These are phyloP conservation scores for Lithosia quadra DNA, from an alignment of 2,888 invertebrate genomes.

Conservation along the genomic window DNA sequence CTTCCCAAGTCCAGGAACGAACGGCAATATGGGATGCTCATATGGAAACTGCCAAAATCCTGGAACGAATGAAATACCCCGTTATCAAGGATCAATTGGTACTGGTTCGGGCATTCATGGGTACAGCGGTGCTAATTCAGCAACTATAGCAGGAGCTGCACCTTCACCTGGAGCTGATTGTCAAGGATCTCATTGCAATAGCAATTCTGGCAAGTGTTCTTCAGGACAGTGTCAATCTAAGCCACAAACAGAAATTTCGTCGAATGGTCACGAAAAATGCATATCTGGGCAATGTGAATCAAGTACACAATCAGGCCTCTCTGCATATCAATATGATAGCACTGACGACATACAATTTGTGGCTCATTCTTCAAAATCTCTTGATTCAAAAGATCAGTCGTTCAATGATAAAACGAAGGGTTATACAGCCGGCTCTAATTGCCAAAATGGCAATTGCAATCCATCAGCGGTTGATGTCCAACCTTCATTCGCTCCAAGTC, in stretches of 20 bases:
- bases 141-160: constrained; percentile 39
- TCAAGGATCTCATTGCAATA: constrained; percentile 59
- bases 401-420: constrained; percentile 23
- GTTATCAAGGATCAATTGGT: constrained; percentile 10
- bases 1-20: constrained; percentile 39
- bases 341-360: constrained; percentile 41
- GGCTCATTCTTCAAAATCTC: constrained; percentile 26
- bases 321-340: constrained; percentile 21
- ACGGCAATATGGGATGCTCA: constrained; percentile 48
- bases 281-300: constrained; percentile 45
- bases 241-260: constrained; percentile 29
- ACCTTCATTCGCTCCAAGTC: constrained; percentile 29
- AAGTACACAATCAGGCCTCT: constrained; percentile 11
- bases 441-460: constrained; percentile 42
- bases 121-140: constrained; percentile 47
- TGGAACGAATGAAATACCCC: constrained; percentile 33
- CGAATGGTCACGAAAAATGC: constrained; percentile 48
- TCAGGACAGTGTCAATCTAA: constrained; percentile 51
- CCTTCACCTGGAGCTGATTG: constrained; percentile 50
- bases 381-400: constrained; percentile 25
- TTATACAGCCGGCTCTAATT: constrained; percentile 26
- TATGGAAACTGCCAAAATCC: constrained; percentile 52
- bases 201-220: constrained; percentile 52
- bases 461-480: constrained; percentile 20
- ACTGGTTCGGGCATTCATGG: constrained; percentile 25